Base-by-base conservation (phyloP, 2,113 vertebrate species). In the Genyomyrus donnyi region DNA sequence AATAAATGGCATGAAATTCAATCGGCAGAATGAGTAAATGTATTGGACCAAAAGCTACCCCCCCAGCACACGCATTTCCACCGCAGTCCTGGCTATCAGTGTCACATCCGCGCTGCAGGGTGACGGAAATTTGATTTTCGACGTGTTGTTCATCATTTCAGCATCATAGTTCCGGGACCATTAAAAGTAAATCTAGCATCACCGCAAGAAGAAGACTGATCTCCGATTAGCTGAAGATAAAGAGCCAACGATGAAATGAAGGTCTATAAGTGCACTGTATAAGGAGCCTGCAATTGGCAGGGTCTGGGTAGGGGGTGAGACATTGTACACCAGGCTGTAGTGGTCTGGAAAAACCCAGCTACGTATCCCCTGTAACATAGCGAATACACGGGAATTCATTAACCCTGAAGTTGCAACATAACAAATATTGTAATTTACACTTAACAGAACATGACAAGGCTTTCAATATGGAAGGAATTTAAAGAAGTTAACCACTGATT, bases 101-200 rank as follows among this genome's bases (percentile, higher is more conserved):
- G 48, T 50, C 21, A 48, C 84, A 86, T 50, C 48, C 10, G 27
- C 84, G 13, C 48, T 86, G 45, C 45, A 15, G 45, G n/a, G 48
- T 80, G 62, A 42, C 77, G 42, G 48, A 8, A 53, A 87, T 58
- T 5, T 85, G 48, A 89, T 93, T 93, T 92, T 88, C 1, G 50
- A 84, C 89, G 83, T 83, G 46, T 80, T 42, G 35, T 80, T 80
- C 35, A 42, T 80, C 35, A 42, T 80, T 87, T 35, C 48, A 74
- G 77, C 80, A 19, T 42, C 89, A 46, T 89, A 88, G 49, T 91
- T 91, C 87, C 27, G 91, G 52, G 89, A 91, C 91, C 91, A 89
- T 91, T 94, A 91, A 92, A 92, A 91, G 74, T 31, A 91, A 90
- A 89, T 87, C 84, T 89, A 92, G 91, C 11, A 86, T 89, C 50